Evolutionary conservation across 2,888 invertebrate genomes (phyloP).

Genomic region (Hydriomena furcata): DNA sequence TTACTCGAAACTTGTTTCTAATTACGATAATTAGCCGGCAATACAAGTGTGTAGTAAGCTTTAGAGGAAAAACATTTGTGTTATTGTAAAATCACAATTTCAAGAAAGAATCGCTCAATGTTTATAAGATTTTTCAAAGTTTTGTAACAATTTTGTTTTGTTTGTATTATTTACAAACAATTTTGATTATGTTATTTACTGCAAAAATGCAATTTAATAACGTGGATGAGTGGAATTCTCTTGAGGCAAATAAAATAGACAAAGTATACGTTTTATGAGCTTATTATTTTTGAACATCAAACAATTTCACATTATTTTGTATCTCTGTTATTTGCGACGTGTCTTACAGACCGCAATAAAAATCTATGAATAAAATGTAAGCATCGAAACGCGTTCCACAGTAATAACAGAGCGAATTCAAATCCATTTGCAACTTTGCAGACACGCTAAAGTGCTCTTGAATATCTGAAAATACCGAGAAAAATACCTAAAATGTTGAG

Average conservation of each 20-base stretch:
- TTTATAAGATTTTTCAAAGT: not conserved
- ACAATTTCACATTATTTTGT: not conserved
- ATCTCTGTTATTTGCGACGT: too few relatives aligned
- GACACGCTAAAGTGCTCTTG: conserved; percentile 41
- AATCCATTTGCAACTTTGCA: conserved; percentile 51
- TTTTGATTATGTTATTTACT: too few relatives aligned
- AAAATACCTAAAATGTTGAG: conserved; percentile 51
- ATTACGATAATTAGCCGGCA: conserved; percentile 68
- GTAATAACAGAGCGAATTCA: conserved; percentile 32
- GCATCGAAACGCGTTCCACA: conserved; percentile 13
- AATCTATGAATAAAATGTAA: conserved; percentile 7
- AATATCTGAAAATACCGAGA: conserved; percentile 41
- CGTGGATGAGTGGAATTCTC: too few relatives aligned
- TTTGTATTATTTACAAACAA: too few relatives aligned
- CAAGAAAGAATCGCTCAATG: too few relatives aligned
- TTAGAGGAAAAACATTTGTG: too few relatives aligned
- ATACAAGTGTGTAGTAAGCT: not conserved
- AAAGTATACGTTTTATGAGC: too few relatives aligned
- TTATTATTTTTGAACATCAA: not conserved
- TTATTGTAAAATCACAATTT: too few relatives aligned
- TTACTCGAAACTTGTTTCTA: conserved; percentile 73
- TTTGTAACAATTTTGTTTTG: not conserved
- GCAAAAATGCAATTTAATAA: too few relatives aligned
- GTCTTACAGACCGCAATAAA: conserved; percentile 9
- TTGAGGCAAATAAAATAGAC: too few relatives aligned